Evolutionary conservation across 2,113 vertebrate genomes (phyloP).

Genomic region (Macrotus californicus): DNA sequence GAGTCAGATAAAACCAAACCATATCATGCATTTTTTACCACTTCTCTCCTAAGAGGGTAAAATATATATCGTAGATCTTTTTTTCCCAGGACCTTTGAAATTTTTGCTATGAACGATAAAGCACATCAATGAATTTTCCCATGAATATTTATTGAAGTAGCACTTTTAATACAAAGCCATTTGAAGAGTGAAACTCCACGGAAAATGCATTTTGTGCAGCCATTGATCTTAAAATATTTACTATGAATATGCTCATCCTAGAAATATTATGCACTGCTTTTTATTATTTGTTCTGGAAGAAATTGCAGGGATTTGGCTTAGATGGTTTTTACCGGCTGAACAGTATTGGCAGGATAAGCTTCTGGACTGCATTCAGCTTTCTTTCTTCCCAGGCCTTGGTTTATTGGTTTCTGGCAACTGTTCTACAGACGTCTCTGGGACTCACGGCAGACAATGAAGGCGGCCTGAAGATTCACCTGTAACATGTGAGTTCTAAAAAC

Average conservation of each 20-base stretch:
- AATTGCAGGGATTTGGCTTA: neutral
- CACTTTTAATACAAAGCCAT: slow-evolving; percentile 61
- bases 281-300: slow-evolving; percentile 57
- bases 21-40: neutral
- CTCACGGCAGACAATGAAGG: neutral
- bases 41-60: neutral
- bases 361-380: neutral
- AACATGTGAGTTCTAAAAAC: neutral
- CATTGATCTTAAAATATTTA: slow-evolving; percentile 69
- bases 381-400: neutral
- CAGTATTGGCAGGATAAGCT: neutral
- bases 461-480: too few relatives aligned
- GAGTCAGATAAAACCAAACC: neutral
- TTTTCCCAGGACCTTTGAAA: slow-evolving; percentile 27
- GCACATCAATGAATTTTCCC: slow-evolving; percentile 53
- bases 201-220: slow-evolving; percentile 53
- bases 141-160: slow-evolving; percentile 71
- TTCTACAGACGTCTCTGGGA: neutral
- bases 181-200: slow-evolving; percentile 53
- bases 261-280: slow-evolving; percentile 44
- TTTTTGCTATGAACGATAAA: slow-evolving; percentile 54
- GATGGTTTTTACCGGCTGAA: neutral
- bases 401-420: neutral
- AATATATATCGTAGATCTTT: neutral
- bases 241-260: slow-evolving; percentile 41